These are phyloP conservation scores for Polypterus senegalus DNA, from an alignment of 2,113 vertebrate genomes.

Conservation along the genomic window DNA sequence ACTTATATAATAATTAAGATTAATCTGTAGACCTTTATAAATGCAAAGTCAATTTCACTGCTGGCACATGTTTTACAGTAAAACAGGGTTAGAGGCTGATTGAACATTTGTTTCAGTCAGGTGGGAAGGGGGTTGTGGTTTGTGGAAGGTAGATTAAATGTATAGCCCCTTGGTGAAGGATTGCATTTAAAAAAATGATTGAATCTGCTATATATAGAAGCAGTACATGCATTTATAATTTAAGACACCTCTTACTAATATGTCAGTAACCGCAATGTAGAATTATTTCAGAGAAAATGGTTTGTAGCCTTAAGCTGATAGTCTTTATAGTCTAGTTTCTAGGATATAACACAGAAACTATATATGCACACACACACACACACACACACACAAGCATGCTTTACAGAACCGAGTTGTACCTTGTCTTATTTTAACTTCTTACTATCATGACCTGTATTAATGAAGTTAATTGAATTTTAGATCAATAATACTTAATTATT, in stretches of 20 bases:
- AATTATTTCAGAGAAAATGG: constrained; percentile 34
- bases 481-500: constrained; percentile 99
- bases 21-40: background rate
- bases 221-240: constrained; percentile 34
- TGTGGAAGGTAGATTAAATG: constrained; percentile 13
- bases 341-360: constrained; percentile 24
- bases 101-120: constrained; percentile 51
- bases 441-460: constrained; percentile 76
- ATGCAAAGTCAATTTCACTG: background rate
- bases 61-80: background rate
- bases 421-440: constrained; percentile 25
- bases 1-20: background rate
- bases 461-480: constrained; percentile 98
- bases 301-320: constrained; percentile 35
- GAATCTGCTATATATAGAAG: constrained; percentile 35
- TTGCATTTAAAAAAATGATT: constrained; percentile 20
- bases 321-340: constrained; percentile 20
- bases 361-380: background rate
- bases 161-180: constrained; percentile 20
- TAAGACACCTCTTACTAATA: constrained; percentile 33
- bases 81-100: constrained; percentile 4
- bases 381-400: background rate
- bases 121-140: constrained; percentile 13
- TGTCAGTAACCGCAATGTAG: constrained; percentile 31
- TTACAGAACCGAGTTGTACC: constrained; percentile 14